Evolutionary conservation across 2,888 invertebrate genomes (phyloP).

Genomic region (Leucania comma): DNA sequence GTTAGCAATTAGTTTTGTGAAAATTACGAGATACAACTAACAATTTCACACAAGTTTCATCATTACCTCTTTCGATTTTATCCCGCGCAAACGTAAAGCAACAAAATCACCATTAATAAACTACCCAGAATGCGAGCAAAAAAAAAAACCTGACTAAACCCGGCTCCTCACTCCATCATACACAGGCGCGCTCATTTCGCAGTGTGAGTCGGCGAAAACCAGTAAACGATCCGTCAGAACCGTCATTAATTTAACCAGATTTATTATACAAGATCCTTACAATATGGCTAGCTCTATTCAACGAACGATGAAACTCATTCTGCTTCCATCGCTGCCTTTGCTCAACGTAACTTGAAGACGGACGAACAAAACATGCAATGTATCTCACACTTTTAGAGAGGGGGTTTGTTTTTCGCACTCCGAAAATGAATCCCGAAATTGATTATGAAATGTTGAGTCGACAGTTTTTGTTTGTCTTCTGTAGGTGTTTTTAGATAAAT

Average conservation of each 20-base stretch:
- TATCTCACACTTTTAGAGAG: slow-evolving; percentile 13
- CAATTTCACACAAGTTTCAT: neutral
- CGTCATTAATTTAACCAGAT: slow-evolving; percentile 87
- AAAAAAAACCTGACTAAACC: slow-evolving; percentile 39
- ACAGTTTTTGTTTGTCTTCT: slow-evolving; percentile 81
- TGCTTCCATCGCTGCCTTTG: slow-evolving; percentile 68
- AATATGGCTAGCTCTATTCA: slow-evolving; percentile 69
- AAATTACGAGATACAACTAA: too few species aligned
- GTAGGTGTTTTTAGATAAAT: slow-evolving; percentile 74
- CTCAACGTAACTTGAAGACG: slow-evolving; percentile 20
- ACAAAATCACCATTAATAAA: slow-evolving; percentile 23
- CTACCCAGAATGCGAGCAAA: neutral
- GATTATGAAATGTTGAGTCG: slow-evolving; percentile 84
- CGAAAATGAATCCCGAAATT: slow-evolving; percentile 73
- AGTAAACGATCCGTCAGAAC: slow-evolving; percentile 88
- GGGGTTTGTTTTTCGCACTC: slow-evolving; percentile 38
- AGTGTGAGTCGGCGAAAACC: slow-evolving; percentile 84
- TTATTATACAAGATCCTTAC: slow-evolving; percentile 83
- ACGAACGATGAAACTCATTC: slow-evolving; percentile 45
- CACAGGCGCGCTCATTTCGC: slow-evolving; percentile 77
- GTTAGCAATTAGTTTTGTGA: neutral
- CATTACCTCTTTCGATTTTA: neutral
- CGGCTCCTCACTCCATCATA: slow-evolving; percentile 70
- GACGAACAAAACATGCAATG: slow-evolving; percentile 44
- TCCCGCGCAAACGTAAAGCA: neutral